Percentiles rank a stretch among this genome's conserved stretches.
These are phyloP conservation scores for Stomorhina lunata DNA, from an alignment of 2,888 invertebrate species.

Conservation along the genomic window DNA sequence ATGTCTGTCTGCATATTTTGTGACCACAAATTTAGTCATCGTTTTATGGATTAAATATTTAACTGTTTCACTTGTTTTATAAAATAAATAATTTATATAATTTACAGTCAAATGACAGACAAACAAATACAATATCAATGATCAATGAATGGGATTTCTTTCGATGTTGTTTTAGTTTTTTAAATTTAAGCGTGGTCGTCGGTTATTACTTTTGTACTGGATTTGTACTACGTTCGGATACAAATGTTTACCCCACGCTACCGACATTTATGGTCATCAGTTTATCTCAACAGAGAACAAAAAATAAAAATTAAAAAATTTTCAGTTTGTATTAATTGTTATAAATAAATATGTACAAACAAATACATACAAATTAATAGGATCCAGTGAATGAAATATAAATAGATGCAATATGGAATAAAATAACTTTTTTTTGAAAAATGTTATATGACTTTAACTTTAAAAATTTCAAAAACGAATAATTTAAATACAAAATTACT, in stretches of 20 bases:
- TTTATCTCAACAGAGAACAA: slow-evolving; percentile 4
- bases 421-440: no score
- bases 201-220: background rate
- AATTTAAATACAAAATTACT: no score
- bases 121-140: background rate
- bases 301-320: background rate
- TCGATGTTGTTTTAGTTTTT: background rate
- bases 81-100: slow-evolving; percentile 4
- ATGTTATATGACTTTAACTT: no score
- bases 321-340: background rate
- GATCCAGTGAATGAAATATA: background rate
- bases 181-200: slow-evolving; percentile 35
- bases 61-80: slow-evolving; percentile 25
- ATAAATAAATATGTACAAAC: no score
- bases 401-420: background rate
- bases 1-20: background rate
- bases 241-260: slow-evolving; percentile 47
- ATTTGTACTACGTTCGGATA: background rate
- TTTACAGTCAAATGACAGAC: background rate
- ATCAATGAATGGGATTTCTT: slow-evolving; percentile 6
- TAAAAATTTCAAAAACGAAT: no score
- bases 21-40: slow-evolving; percentile 32
- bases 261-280: slow-evolving; percentile 48
- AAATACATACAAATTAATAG: no score
- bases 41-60: slow-evolving; percentile 34